Percentiles rank a stretch among this genome's conserved stretches.
Conservation (phyloP, 2,113 vertebrate genomes). For the Cyanocitta stelleri region DNA sequence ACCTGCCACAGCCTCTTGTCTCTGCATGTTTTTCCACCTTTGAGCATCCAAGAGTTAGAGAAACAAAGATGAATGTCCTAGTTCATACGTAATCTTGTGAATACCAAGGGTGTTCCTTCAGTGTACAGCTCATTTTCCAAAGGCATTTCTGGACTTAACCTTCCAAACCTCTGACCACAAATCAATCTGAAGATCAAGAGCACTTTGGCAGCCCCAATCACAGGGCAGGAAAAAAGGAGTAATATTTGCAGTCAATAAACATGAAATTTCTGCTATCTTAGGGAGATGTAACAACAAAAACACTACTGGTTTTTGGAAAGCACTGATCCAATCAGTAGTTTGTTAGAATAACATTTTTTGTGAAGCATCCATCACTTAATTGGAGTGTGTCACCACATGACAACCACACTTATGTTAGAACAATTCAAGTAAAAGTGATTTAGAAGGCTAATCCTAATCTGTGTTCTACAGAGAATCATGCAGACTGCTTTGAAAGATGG, state of each 20-base stretch:
- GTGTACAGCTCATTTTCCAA: neutral
- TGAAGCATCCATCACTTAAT: neutral
- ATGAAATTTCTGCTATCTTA: neutral
- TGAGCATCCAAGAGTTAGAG: neutral
- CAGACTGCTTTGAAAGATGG: neutral
- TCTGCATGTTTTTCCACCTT: neutral
- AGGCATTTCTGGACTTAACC: neutral
- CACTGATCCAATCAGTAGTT: neutral
- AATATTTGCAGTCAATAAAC: neutral
- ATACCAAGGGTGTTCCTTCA: neutral
- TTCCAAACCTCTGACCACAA: neutral
- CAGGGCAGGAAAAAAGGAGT: neutral
- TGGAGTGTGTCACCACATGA: neutral
- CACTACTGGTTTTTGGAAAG: neutral
- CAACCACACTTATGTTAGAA: neutral
- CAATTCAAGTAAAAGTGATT: neutral
- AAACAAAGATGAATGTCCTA: neutral
- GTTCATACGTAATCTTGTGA: rapidly evolving
- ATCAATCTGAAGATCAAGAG: neutral
- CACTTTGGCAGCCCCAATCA: neutral
- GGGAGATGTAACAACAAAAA: neutral
- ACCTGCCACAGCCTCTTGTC: neutral
- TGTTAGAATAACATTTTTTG: neutral
- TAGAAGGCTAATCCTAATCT: neutral
- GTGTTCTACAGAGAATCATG: neutral